Evolutionary conservation across 2,113 vertebrate species (phyloP).

Genomic region (Chrysochloris asiatica): DNA sequence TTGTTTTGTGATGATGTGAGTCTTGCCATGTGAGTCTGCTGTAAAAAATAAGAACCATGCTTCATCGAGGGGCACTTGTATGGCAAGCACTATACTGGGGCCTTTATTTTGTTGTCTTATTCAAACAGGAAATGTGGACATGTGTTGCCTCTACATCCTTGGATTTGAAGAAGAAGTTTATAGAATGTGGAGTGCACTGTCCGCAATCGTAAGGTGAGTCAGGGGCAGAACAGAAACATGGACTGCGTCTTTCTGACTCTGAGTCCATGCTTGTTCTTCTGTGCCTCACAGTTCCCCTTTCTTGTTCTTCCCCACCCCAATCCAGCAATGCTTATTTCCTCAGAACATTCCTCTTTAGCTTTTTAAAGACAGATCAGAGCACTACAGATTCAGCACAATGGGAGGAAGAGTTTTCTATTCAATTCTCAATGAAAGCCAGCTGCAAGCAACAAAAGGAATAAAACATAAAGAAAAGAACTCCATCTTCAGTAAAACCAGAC

Average conservation of each 20-base stretch:
- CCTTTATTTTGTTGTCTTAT: not conserved
- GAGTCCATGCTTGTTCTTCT: not conserved
- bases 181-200: accelerated
- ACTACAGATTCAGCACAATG: not conserved
- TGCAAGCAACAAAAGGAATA: not conserved
- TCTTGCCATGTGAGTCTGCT: accelerated
- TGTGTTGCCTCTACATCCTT: not conserved
- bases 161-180: not conserved
- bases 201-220: accelerated
- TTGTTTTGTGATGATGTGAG: accelerated
- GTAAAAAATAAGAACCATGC: accelerated
- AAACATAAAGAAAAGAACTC: too few relatives aligned
- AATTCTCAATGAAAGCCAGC: not conserved
- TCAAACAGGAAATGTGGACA: not conserved
- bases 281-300: not conserved
- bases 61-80: accelerated
- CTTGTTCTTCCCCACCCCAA: not conserved
- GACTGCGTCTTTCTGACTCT: accelerated
- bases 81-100: accelerated
- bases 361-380: not conserved
- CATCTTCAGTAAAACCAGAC: not conserved
- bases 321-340: not conserved
- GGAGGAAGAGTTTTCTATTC: not conserved
- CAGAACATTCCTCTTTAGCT: not conserved
- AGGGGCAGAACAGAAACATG: accelerated